These are phyloP conservation scores for Ondatra zibethicus DNA, from an alignment of 2,113 vertebrate species.

Conservation along the genomic window DNA sequence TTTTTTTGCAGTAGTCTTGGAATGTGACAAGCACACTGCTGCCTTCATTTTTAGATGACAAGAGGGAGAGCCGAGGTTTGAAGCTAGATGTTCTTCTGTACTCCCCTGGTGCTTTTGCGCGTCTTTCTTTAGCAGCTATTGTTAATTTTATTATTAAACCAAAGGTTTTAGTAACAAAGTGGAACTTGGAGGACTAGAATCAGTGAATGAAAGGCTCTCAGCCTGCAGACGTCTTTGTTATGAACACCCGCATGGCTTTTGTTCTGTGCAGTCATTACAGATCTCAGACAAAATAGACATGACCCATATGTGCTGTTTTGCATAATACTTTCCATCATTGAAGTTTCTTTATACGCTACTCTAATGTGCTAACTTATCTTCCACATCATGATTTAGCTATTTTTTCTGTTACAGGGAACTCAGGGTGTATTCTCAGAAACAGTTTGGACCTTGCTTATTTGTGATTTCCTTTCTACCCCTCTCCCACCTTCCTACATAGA, in stretches of 20 bases:
- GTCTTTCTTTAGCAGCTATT: neutral
- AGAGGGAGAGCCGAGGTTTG: neutral
- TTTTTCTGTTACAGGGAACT: neutral
- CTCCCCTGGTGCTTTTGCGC: neutral
- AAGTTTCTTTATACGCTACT: neutral
- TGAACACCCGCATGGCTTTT: neutral
- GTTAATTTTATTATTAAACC: slow-evolving; percentile 7
- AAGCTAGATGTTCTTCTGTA: neutral
- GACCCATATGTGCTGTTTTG: neutral
- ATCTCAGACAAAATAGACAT: slow-evolving; percentile 29
- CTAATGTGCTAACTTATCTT: neutral
- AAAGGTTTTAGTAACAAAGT: neutral
- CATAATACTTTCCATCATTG: neutral
- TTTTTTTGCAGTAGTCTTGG: neutral
- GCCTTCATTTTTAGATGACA: neutral
- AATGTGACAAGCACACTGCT: neutral
- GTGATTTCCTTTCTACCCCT: neutral
- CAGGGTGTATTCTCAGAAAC: neutral
- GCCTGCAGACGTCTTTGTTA: neutral
- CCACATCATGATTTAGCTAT: neutral
- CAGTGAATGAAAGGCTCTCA: neutral
- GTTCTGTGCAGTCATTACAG: neutral
- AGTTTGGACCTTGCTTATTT: neutral
- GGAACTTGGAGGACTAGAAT: neutral
- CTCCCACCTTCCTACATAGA: neutral